These are phyloP conservation scores for Picathartes gymnocephalus DNA, from an alignment of 2,113 vertebrate genomes.

Conservation along the genomic window DNA sequence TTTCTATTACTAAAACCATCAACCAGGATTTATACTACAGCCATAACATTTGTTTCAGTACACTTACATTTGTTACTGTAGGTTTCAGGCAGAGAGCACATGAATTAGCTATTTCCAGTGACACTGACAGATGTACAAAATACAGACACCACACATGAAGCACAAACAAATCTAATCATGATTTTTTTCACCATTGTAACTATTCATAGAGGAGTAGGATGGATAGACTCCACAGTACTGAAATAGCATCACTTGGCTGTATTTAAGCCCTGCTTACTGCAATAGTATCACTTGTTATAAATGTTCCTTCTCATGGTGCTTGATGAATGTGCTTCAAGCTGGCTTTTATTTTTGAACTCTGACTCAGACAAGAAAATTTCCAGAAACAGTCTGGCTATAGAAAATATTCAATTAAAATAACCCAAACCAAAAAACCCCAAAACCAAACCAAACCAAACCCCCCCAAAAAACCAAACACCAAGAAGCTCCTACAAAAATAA, in stretches of 20 bases:
- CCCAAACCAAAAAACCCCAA: background rate
- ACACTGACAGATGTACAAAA: background rate
- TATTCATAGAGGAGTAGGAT: background rate
- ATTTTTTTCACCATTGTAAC: background rate
- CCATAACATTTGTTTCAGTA: background rate
- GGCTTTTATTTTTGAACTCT: background rate
- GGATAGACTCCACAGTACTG: background rate
- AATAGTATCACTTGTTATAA: background rate
- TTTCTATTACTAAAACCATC: background rate
- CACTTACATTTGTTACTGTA: background rate
- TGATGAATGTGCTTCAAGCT: background rate
- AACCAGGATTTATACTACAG: background rate
- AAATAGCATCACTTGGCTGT: background rate
- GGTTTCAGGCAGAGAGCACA: background rate
- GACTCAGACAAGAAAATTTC: background rate
- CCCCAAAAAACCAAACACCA: background rate
- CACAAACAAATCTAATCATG: background rate
- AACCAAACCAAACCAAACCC: background rate
- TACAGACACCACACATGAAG: background rate
- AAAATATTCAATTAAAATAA: background rate
- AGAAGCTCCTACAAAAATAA: background rate
- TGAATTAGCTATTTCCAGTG: conserved; percentile 18
- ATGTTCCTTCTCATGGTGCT: background rate
- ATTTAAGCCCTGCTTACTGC: background rate
- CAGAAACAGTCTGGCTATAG: background rate